phyloP scores from a whole-genome alignment of 2,113 vertebrate species.

The Oostethus manadensis region DNA sequence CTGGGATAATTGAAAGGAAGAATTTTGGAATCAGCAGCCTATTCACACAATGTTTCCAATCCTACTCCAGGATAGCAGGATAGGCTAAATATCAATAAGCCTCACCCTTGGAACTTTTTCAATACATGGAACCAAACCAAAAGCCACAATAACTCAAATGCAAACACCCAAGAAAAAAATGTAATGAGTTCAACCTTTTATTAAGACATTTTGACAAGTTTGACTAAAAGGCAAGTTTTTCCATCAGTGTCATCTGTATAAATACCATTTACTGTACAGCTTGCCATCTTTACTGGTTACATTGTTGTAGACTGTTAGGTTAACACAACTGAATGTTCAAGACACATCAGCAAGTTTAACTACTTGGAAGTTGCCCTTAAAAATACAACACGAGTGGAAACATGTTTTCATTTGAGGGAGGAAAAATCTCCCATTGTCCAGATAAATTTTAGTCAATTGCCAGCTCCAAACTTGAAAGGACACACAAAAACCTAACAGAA shows the following conservation, averaged over 20 bases:
- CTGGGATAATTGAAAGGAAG: conserved; percentile 48
- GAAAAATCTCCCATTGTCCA: conserved; percentile 22
- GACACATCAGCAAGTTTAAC: no score
- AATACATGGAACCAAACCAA: neutral
- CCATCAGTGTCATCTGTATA: conserved; percentile 47
- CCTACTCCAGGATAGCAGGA: conserved; percentile 15
- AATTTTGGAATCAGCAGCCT: conserved; percentile 40
- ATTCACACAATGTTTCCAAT: conserved; percentile 34
- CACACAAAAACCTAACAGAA: conserved; percentile 6
- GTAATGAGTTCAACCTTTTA: conserved; percentile 42
- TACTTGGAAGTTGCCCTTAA: conserved; percentile 11
- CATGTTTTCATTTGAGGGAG: conserved; percentile 15
- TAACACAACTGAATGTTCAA: no score
- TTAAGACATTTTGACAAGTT: conserved; percentile 43
- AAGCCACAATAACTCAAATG: neutral
- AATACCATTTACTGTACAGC: conserved; percentile 56
- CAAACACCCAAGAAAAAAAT: conserved; percentile 12
- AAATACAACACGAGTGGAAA: conserved; percentile 23
- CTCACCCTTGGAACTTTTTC: neutral
- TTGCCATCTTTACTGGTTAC: conserved; percentile 29
- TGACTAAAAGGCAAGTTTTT: conserved; percentile 25
- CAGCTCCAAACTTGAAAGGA: conserved; percentile 15
- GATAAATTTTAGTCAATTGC: conserved; percentile 23
- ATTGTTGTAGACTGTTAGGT: conserved; percentile 13
- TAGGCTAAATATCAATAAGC: conserved; percentile 14